Evolutionary conservation across 2,888 invertebrate species (phyloP), one percentile per base, ranked within the genome.

Genomic region (Alviniconcha strummeri): DNA sequence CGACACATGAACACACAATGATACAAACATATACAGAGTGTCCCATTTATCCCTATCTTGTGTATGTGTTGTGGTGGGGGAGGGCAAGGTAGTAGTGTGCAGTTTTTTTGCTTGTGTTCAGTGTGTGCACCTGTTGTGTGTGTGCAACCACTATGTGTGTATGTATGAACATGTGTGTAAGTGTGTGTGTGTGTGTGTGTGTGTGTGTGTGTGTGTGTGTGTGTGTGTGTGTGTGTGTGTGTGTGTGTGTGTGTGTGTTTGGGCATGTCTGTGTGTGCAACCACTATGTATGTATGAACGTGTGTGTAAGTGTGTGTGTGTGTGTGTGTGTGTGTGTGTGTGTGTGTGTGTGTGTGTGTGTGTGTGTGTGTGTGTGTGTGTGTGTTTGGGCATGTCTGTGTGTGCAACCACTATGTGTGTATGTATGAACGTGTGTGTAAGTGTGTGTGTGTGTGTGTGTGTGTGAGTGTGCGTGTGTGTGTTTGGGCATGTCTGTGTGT

Each of bases 1-100:
- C n/a, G n/a, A 56, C 19, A 56, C 56, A 76, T n/a, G n/a, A 8
- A 76, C 76, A 76, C 55, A 76, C 76, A 76, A 5, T 36, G 36
- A 76, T 4, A 6, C 56, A 15, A 9, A 72, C n/a, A 72, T 13
- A 36, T 36, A 72, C 19, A 72, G 36, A 36, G 36, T 36, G 36
- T 36, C 3, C 1, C 36, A 36, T 36, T 36, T 36, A 36, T 36
- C 36, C 36, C 36, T 36, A 36, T 36, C 36, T 36, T 36, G 36
- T 36, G 36, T 36, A 3, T 36, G 36, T 36, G 36, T 36, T 36
- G 36, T 0, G 36, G 36, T 36, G 36, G 36, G 36, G 36, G 36
- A 3, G 36, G 36, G 36, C 3, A 36, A 36, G 36, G 36, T 36
- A 36, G 36, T 36, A 36, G 36, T 36, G 36, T 36, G 36, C 36